Base-by-base conservation (phyloP, 2,888 invertebrate species). In the Acleris cristana region DNA sequence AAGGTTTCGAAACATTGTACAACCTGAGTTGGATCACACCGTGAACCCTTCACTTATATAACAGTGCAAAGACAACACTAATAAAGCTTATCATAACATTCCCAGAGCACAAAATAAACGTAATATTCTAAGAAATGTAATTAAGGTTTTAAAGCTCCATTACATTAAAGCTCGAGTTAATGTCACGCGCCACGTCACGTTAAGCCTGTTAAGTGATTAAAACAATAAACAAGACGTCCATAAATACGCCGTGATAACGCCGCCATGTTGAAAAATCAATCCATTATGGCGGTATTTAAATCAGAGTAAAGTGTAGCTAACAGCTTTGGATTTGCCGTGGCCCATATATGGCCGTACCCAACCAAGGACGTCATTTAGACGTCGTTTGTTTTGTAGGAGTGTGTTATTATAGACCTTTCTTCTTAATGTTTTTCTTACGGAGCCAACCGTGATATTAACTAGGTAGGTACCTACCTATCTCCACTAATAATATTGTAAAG, bases 201-300 rank as follows among this genome's bases (percentile, higher is more conserved):
- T 4, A 21, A 57, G 40, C 12, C 40, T 55, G 34, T 21, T 66
- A 66, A 67, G 66, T 67, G 66, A 67, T 67, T 67, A 62, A 48
- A 57, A 53, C 53, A 48, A 53, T 67, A 57, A 66, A 62, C 45
- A 49, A 18, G 49, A 5, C 53, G 48, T 18, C 57, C 48, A 58
- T 67, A 67, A 67, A 66, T 54, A 63, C 48, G 58, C 18, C 23
- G 18, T 65, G 48, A 56, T 61, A 51, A 21, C 16, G n/a, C 51
- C 10, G 12, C 26, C 5, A 53, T 52, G 26, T 34, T 34, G 26
- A 44, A 26, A 45, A 48, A 44, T 62, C 34, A 63, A 63, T 63
- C 57, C 58, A 67, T 63, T 58, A 63, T 23, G 18, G 34, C 19
- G 57, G 40, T 23, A 54, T 62, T 34, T 63, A 63, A 58, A 67